These are phyloP conservation scores for Dinoponera quadriceps DNA, from an alignment of 1,140 invertebrate genomes.

Conservation along the genomic window DNA sequence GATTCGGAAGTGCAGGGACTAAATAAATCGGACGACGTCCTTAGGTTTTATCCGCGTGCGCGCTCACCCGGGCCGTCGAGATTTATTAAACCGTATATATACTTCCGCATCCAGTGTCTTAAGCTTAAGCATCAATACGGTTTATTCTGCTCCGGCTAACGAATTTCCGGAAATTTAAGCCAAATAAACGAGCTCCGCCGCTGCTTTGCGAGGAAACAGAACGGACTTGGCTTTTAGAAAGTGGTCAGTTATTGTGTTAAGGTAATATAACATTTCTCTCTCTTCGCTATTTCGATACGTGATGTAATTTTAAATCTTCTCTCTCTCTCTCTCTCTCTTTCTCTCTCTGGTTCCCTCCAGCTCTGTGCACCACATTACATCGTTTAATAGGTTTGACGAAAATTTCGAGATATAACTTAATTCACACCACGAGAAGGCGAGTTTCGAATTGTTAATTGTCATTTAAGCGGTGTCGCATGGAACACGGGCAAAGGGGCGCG, in stretches of 20 bases:
- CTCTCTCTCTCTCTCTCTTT: no score
- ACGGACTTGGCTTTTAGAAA: not conserved
- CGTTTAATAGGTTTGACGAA: not conserved
- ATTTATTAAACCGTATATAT: slow-evolving; percentile 71
- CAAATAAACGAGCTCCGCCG: slow-evolving; percentile 40
- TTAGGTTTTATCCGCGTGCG: slow-evolving; percentile 64
- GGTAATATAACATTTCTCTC: slow-evolving; percentile 7
- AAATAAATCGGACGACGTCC: slow-evolving; percentile 68
- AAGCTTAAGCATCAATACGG: slow-evolving; percentile 49
- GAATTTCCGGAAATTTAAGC: slow-evolving; percentile 41
- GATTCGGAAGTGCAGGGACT: slow-evolving; percentile 52
- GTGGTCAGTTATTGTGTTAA: slow-evolving; percentile 27
- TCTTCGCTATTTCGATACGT: not conserved
- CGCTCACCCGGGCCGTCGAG: slow-evolving; percentile 48
- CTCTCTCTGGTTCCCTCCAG: no score
- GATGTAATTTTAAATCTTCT: not conserved
- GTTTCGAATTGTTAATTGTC: slow-evolving; percentile 1
- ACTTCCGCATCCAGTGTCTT: slow-evolving; percentile 34
- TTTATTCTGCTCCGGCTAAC: slow-evolving; percentile 36
- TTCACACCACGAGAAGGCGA: not conserved
- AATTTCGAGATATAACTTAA: not conserved
- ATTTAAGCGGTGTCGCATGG: not conserved
- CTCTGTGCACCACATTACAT: not conserved
- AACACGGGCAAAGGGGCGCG: not conserved
- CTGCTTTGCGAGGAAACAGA: slow-evolving; percentile 10